These are phyloP conservation scores for Megalops cyprinoides DNA, from an alignment of 2,797 vertebrate genomes.

Conservation along the genomic window DNA sequence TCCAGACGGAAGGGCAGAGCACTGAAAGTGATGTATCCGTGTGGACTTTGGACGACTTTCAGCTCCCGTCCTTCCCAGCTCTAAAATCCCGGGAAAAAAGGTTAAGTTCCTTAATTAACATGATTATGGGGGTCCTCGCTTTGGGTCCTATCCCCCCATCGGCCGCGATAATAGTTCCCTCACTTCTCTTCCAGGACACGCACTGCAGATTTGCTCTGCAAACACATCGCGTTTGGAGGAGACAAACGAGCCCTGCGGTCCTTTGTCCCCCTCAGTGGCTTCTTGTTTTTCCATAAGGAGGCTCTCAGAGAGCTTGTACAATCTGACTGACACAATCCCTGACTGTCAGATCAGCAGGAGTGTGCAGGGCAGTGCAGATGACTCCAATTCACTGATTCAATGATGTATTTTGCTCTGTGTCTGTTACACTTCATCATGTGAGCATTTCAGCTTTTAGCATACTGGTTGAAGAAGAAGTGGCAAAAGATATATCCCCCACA, in stretches of 20 bases:
- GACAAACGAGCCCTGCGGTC: neutral
- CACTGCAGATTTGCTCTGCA: neutral
- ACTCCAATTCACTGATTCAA: neutral
- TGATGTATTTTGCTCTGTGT: neutral
- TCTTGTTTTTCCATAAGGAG: conserved; percentile 3
- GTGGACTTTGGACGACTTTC: conserved; percentile 39
- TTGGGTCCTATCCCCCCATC: neutral
- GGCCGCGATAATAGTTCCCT: neutral
- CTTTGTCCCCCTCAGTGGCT: neutral
- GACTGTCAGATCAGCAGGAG: neutral
- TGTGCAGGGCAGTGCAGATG: neutral
- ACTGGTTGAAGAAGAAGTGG: neutral
- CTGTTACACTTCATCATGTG: neutral
- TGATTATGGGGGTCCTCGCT: neutral
- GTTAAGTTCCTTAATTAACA: conserved; percentile 12
- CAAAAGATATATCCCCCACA: too few relatives aligned
- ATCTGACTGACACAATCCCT: neutral
- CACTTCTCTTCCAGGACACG: neutral
- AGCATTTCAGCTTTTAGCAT: neutral
- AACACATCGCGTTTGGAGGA: neutral
- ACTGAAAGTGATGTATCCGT: conserved; percentile 40
- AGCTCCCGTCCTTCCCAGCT: conserved; percentile 13
- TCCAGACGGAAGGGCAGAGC: conserved; percentile 27
- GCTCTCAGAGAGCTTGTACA: neutral
- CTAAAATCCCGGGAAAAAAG: neutral